Evolutionary conservation across 2,797 vertebrate species (phyloP), one percentile per base, ranked within the genome.

Genomic region (Pogoniulus pusillus): DNA sequence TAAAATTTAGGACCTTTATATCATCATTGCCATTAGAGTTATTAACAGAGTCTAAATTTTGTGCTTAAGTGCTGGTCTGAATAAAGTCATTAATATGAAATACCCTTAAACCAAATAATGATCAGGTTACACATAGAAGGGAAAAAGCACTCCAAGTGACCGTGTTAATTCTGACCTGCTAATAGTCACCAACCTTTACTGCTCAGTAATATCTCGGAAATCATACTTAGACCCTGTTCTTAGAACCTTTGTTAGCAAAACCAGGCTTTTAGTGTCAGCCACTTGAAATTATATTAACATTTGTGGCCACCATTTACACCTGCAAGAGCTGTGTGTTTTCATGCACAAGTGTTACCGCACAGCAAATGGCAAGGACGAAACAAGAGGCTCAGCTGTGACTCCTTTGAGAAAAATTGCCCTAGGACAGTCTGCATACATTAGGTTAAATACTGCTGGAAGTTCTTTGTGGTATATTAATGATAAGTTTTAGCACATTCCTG

Each of bases 61-160:
- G 4, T 55, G 7, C 17, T 70, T 62, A 81, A 51, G 6, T 62
- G 22, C 51, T 64, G 4, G 10, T n/a, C n/a, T n/a, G n/a, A n/a
- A n/a, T n/a, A n/a, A n/a, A n/a, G n/a, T n/a, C n/a, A n/a, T n/a
- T n/a, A n/a, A n/a, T n/a, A n/a, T n/a, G 39, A 39, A 76, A 8
- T 11, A 59, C 24, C 1, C 0, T 54, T 82, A 77, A 75, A 87
- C 41, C 3, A 13, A 63, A 3, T n/a, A 53, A 86, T 9, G 7
- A 32, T 13, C 9, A 63, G 5, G 5, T 22, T 54, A 60, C 55
- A 30, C 0, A 0, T 62, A 32, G 3, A 55, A 57, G 62, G 9
- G 3, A 68, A 47, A 82, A 84, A 29, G 0, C 20, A 29, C 12
- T 39, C 34, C 16, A 19, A 47, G 45, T 76, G 22, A 58, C 13